phyloP scores from a whole-genome alignment of 1,140 invertebrate species.

The Panulirus ornatus region DNA sequence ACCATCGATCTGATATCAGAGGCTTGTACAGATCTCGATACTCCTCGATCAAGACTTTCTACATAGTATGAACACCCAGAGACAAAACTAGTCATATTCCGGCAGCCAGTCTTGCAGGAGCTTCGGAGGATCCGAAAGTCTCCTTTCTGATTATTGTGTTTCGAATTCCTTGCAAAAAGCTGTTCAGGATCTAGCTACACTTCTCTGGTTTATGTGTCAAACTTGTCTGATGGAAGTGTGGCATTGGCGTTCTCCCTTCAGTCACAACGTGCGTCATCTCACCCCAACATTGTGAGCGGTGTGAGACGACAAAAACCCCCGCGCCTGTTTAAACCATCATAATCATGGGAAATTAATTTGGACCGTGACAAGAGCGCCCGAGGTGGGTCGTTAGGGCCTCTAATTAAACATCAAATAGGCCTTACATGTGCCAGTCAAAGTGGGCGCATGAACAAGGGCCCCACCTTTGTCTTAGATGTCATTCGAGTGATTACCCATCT shows the following conservation, averaged over 20 bases:
- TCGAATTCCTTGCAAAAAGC: too few species aligned
- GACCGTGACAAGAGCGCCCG: slow-evolving; percentile 10
- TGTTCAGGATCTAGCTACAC: too few species aligned
- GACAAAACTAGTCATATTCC: too few species aligned
- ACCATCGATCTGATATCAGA: too few species aligned
- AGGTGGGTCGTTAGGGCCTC: slow-evolving; percentile 37
- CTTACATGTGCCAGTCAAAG: slow-evolving; percentile 50
- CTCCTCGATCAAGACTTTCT: too few species aligned
- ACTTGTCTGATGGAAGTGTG: too few species aligned
- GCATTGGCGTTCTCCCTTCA: background rate
- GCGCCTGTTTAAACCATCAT: slow-evolving; percentile 9
- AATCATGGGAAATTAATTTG: slow-evolving; percentile 60
- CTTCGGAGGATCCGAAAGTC: too few species aligned
- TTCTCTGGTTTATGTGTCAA: too few species aligned
- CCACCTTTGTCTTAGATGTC: slow-evolving; percentile 22
- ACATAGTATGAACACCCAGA: too few species aligned
- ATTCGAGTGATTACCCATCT: slow-evolving; percentile 56
- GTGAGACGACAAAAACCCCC: slow-evolving; percentile 21
- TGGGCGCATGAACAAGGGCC: slow-evolving; percentile 21
- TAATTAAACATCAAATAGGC: slow-evolving; percentile 70
- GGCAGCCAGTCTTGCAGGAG: too few species aligned
- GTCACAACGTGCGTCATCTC: background rate
- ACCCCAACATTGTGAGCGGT: slow-evolving; percentile 29
- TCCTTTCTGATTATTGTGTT: too few species aligned
- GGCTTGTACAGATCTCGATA: too few species aligned